These are phyloP conservation scores for Ferdinandea cuprea DNA, from an alignment of 2,888 invertebrate genomes.

Conservation along the genomic window DNA sequence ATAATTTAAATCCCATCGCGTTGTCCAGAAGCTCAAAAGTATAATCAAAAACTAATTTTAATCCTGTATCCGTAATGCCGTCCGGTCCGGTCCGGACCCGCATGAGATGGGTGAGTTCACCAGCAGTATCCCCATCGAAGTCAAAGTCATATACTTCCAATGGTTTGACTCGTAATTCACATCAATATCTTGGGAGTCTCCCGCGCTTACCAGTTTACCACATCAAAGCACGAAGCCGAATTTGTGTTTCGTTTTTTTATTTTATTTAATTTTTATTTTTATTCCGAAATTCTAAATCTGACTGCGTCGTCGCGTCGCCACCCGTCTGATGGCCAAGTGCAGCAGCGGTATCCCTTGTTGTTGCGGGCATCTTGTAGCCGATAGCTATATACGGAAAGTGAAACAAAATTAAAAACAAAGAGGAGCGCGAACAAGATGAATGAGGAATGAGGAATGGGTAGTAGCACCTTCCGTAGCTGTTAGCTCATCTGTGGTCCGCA, in stretches of 20 bases:
- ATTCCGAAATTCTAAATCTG: conserved; percentile 39
- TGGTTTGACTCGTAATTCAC: conserved; percentile 50
- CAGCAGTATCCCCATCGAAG: background rate
- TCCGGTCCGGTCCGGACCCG: conserved; percentile 34
- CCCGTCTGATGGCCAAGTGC: conserved; percentile 25
- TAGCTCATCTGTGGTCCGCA: conserved; percentile 68
- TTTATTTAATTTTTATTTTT: conserved; percentile 52
- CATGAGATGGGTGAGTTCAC: conserved; percentile 1
- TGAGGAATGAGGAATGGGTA: conserved; percentile 69
- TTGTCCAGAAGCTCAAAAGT: conserved; percentile 83
- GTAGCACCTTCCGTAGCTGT: conserved; percentile 67
- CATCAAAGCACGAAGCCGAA: conserved; percentile 68
- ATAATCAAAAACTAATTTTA: conserved; percentile 83
- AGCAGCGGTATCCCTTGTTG: conserved; percentile 55
- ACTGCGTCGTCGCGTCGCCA: background rate
- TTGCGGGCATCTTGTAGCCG: conserved; percentile 49
- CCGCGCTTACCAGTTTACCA: conserved; percentile 62
- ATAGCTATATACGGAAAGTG: conserved; percentile 65
- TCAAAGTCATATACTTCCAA: conserved; percentile 36
- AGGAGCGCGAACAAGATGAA: conserved; percentile 71
- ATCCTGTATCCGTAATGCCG: conserved; percentile 80
- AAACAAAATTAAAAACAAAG: conserved; percentile 74
- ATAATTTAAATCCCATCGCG: conserved; percentile 77
- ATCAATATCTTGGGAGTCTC: conserved; percentile 51
- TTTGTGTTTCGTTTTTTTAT: conserved; percentile 23